Conservation (phyloP, 2,797 vertebrate species). For the Rallus crepitans region DNA sequence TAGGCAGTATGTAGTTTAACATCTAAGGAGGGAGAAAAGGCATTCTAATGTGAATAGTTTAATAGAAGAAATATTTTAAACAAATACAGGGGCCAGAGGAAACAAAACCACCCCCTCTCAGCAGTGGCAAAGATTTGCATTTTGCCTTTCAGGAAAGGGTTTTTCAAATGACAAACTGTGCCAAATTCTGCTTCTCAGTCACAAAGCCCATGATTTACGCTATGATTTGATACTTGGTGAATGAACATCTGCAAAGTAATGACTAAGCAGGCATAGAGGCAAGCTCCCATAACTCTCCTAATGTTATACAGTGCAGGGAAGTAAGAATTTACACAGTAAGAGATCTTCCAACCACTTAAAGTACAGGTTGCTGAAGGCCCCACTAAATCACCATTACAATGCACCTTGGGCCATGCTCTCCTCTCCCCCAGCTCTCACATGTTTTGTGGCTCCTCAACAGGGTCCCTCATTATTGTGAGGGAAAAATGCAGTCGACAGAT, state of each 20-base stretch:
- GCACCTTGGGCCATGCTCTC: not conserved
- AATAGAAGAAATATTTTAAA: not conserved
- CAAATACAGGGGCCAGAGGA: not conserved
- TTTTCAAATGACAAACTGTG: not conserved
- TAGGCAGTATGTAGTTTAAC: not conserved
- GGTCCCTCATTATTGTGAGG: constrained; percentile 28
- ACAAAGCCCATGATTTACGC: not conserved
- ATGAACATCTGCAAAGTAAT: constrained; percentile 17
- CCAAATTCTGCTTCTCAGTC: not conserved
- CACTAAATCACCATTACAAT: constrained; percentile 54
- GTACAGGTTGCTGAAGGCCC: constrained; percentile 3
- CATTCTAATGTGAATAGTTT: not conserved
- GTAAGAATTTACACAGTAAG: constrained; percentile 29
- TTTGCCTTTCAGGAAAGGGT: not conserved
- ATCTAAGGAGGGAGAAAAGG: not conserved
- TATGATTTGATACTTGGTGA: not conserved
- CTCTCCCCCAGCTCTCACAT: not conserved
- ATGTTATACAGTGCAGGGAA: constrained; percentile 14
- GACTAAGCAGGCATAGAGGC: not conserved
- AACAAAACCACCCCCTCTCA: not conserved
- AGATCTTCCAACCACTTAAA: constrained; percentile 23
- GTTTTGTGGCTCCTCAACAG: constrained; percentile 42
- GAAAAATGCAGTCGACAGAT: constrained; percentile 23
- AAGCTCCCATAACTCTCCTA: constrained; percentile 1
- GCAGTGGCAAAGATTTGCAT: not conserved